Evolutionary conservation across 2,113 vertebrate species (phyloP), one percentile per base, ranked within the genome.

Genomic region (Trematocara stigmaticum): DNA sequence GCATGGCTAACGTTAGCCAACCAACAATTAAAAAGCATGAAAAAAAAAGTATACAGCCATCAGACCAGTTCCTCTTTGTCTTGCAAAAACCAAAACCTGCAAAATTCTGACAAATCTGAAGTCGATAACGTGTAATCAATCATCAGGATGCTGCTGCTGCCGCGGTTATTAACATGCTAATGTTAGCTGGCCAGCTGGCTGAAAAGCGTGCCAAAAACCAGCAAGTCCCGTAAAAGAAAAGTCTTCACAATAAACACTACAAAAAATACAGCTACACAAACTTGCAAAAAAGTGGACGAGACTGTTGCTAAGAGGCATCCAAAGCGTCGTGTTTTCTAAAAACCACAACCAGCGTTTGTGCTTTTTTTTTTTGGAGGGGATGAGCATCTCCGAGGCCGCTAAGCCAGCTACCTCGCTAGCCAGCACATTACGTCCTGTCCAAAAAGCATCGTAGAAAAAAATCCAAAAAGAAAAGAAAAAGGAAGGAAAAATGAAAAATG

Each of bases 401-500:
- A 84, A 88, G 91, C 91, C 84, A 88, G 90, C 93, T 89, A 91
- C 40, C 79, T 57, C 56, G 89, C 88, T 92, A 89, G 94, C 92
- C 76, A 81, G 86, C 91, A 88, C 89, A 89, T 84, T 79, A 85
- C 79, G 88, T 85, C 84, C 90, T 87, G 86, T 93, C 94, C 92
- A 74, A 61, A 91, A 94, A 91, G 23, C 87, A 90, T 78, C 94
- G 92, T 86, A 53, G 88, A 87, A 92, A 91, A 94, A 93, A 92
- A 86, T 92, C 88, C 92, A 93, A 93, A 95, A 94, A 90, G 18
- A 87, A 94, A 95, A 92, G 83, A 93, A 94, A 95, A 95, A 93
- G 87, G 88, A 92, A 90, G 86, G 87, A 93, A 95, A 95, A 95
- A 91, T 74, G 38, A 90, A 93, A 94, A 95, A 94, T 93, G 87